Evolutionary conservation across 2,888 invertebrate genomes (phyloP).

Genomic region (Cecidostiba fungosa): DNA sequence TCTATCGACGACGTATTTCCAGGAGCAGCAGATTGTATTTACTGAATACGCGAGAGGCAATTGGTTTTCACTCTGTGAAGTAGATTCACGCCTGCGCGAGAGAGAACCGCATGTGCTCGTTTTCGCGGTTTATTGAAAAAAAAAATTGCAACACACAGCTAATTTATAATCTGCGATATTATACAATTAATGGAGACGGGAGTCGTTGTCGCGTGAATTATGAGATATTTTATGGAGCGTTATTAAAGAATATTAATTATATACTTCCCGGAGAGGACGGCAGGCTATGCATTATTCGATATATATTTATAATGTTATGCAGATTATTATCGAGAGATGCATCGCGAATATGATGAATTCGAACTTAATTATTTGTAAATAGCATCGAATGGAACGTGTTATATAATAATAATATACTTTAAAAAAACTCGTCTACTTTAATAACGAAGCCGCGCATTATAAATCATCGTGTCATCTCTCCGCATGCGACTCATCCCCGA

Average conservation of each 20-base stretch:
- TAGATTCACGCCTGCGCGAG: too few species aligned
- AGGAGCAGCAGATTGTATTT: too few species aligned
- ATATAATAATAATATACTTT: too few species aligned
- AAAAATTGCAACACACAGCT: too few species aligned
- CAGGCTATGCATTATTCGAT: not conserved
- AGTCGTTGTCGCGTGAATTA: not conserved
- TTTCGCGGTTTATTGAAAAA: too few species aligned
- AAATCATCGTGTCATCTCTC: not conserved
- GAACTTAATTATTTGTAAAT: too few species aligned
- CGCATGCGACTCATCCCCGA: not conserved
- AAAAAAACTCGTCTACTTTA: not conserved
- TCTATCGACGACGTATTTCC: too few species aligned
- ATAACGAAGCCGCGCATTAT: not conserved
- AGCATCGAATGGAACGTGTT: not conserved
- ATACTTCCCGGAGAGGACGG: not conserved
- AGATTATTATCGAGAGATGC: too few species aligned
- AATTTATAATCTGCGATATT: not conserved
- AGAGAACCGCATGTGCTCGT: too few species aligned
- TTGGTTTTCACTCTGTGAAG: too few species aligned
- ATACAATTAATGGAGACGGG: slow-evolving; percentile 5
- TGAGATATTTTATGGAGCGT: not conserved
- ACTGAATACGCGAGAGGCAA: too few species aligned
- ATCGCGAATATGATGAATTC: not conserved
- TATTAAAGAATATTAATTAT: slow-evolving; percentile 1
- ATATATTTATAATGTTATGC: not conserved